Percentiles rank a stretch among this genome's conserved stretches.
These are phyloP conservation scores for Cantharis flavilabris DNA, from an alignment of 2,888 invertebrate species.

Conservation along the genomic window DNA sequence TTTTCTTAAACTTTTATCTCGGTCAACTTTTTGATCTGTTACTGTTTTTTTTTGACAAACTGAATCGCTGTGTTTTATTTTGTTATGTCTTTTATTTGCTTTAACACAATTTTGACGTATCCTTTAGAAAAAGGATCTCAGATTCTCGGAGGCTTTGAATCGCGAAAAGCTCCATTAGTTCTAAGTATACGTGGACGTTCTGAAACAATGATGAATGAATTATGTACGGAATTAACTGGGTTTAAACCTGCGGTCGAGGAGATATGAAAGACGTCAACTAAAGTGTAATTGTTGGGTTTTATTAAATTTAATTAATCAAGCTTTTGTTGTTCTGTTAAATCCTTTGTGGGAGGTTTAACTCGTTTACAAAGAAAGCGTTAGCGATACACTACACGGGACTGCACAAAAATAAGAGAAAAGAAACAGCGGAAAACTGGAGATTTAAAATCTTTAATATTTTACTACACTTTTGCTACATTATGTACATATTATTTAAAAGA, in stretches of 20 bases:
- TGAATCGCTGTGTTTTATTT: background rate
- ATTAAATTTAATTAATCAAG: background rate
- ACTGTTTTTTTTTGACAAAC: background rate
- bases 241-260: background rate
- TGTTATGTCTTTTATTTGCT: background rate
- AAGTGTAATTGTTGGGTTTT: background rate
- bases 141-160: background rate
- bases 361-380: background rate
- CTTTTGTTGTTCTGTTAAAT: background rate
- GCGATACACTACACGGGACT: background rate
- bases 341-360: background rate
- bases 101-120: background rate
- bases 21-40: background rate
- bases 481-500: too few relatives aligned
- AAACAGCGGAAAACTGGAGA: background rate
- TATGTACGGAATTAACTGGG: background rate
- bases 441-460: background rate
- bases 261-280: background rate
- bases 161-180: background rate
- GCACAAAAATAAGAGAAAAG: background rate
- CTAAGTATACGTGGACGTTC: background rate
- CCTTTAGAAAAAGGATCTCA: background rate
- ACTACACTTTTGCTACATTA: too few relatives aligned
- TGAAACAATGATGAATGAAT: background rate
- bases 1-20: background rate